Evolutionary conservation across 2,888 invertebrate genomes (phyloP), one percentile per base, ranked within the genome.

Genomic region (Pristionchus japonicus): DNA sequence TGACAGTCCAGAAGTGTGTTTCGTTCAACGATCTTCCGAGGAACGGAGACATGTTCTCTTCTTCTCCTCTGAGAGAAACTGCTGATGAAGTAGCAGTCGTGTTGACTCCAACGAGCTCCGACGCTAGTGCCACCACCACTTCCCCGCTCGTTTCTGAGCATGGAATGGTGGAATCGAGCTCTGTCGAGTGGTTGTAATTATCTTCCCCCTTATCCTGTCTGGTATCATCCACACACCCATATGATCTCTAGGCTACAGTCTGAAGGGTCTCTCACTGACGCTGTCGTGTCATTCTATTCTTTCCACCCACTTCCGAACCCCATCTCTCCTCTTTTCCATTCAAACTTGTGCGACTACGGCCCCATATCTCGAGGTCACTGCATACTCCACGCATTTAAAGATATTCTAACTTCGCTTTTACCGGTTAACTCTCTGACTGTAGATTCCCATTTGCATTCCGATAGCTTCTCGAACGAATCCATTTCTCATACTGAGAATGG

Each of bases 141-240:
- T 52, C 85, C n/a, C 85, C 85, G 0, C 43, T 57, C 11, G 13
- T 89, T 85, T 86, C 89, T 82, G 52, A 89, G 89, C 47, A 89
- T 37, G 11, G 88, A 88, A 31, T 91, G 89, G 34, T 47, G 4
- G 91, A 91, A 40, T 90, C 90, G 43, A 89, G 88, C 49, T 91
- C 91, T 34, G 91, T 91, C 47, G 91, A 91, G 84, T 91, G 91
- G 91, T 64, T 91, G 86, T 91, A 88, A 34, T 64, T 70, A 43
- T 74, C 37, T 34, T 27, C 31, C 31, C 23, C 23, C 64, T 64
- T 67, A 67, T 34, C n/a, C n/a, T 57, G 9, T 37, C 34, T 37
- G 70, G 37, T 70, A 70, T 70, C 70, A 70, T 37, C 64, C 70
- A 40, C 77, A 27, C 43, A 40, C 67, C 67, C 34, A 77, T 34